Evolutionary conservation across 2,113 vertebrate species (phyloP).

Genomic region (Sigmodon hispidus): DNA sequence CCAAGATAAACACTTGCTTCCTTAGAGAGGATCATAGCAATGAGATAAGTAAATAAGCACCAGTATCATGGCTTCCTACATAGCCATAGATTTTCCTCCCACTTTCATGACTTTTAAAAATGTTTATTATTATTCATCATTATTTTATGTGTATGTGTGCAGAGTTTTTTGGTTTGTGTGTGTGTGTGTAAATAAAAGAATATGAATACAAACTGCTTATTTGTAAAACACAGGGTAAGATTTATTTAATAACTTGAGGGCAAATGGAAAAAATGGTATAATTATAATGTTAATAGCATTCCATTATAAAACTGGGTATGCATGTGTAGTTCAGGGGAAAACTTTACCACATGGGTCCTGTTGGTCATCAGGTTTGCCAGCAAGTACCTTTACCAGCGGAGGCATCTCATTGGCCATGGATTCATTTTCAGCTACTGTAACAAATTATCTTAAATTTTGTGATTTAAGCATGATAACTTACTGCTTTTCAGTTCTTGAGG

Average conservation of each 20-base stretch:
- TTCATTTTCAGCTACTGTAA: background rate
- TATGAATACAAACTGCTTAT: too few species aligned
- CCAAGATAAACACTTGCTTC: background rate
- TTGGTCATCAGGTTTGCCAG: background rate
- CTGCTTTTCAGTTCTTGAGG: background rate
- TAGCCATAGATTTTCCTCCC: background rate
- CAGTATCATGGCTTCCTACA: background rate
- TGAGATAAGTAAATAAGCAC: background rate
- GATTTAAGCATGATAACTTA: background rate
- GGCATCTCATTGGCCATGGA: too few species aligned
- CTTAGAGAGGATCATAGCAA: background rate
- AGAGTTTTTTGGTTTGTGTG: background rate
- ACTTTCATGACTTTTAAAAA: background rate
- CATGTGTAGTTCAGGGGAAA: background rate
- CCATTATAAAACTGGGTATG: too few species aligned
- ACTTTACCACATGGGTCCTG: background rate
- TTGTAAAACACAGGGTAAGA: too few species aligned
- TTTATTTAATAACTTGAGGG: too few species aligned
- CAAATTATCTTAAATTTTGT: background rate
- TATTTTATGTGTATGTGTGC: background rate
- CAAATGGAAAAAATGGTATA: too few species aligned
- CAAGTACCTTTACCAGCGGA: background rate
- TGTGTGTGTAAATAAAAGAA: too few species aligned
- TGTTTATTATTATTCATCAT: background rate
- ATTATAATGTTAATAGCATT: too few species aligned